Percentiles rank a stretch among this genome's conserved stretches.
Evolutionary conservation across 2,888 invertebrate genomes (phyloP).

Genomic region (Hydrotaea diabolus): DNA sequence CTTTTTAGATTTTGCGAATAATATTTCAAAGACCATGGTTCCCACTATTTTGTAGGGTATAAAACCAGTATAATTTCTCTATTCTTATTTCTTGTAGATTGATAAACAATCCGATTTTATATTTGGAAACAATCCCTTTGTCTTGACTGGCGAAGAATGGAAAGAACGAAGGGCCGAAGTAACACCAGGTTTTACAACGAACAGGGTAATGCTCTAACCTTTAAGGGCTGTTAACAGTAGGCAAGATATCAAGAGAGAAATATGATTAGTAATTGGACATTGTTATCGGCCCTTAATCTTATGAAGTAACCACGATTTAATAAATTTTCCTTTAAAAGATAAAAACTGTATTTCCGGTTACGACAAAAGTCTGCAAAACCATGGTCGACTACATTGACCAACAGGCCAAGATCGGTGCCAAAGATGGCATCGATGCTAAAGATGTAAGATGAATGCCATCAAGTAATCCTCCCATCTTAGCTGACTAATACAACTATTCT

Average conservation of each 20-base stretch:
- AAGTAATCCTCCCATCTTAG: background rate
- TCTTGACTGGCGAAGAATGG: constrained; percentile 81
- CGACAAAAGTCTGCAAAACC: constrained; percentile 79
- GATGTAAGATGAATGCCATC: constrained; percentile 71
- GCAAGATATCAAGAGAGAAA: too few relatives aligned
- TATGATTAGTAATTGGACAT: too few relatives aligned
- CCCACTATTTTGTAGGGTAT: too few relatives aligned
- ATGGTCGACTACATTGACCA: constrained; percentile 80
- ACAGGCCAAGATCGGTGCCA: constrained; percentile 71
- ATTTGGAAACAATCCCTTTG: constrained; percentile 81
- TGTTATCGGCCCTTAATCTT: too few relatives aligned
- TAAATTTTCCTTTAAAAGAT: constrained; percentile 68
- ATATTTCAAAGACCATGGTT: too few relatives aligned
- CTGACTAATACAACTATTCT: background rate
- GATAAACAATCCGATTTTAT: constrained; percentile 80
- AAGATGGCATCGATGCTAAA: constrained; percentile 79
- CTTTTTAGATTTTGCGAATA: too few relatives aligned
- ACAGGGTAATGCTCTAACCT: constrained; percentile 76
- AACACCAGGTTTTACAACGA: constrained; percentile 82
- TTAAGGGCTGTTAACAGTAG: too few relatives aligned
- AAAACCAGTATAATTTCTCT: too few relatives aligned
- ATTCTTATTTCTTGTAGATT: constrained; percentile 61
- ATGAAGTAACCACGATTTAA: background rate
- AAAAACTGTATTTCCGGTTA: constrained; percentile 81
- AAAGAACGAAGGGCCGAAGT: constrained; percentile 81